Evolutionary conservation across 2,113 vertebrate species (phyloP).

Genomic region (Sander lucioperca): DNA sequence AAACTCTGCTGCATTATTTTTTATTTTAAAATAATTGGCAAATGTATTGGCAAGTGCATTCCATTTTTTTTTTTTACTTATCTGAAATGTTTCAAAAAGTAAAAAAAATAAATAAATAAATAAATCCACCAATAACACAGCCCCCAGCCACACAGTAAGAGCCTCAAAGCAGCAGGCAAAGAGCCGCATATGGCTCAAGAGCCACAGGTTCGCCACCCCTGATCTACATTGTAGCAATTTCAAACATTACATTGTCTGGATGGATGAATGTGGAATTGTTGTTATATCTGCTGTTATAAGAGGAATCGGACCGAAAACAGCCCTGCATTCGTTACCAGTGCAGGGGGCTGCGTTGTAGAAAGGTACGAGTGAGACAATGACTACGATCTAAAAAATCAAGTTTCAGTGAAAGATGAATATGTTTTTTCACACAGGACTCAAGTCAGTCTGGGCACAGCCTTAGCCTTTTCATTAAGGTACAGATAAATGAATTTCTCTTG

Average conservation of each 20-base stretch:
- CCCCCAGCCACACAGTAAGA: no score
- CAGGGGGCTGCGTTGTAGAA: background rate
- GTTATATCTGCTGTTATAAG: background rate
- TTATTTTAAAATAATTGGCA: no score
- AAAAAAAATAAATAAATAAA: no score
- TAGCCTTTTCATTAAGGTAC: background rate
- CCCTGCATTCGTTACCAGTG: background rate
- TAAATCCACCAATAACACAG: no score
- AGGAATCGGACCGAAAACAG: background rate
- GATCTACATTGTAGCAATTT: background rate
- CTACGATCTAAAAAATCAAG: background rate
- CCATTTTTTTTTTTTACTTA: no score
- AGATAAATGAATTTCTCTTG: background rate
- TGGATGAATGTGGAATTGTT: background rate
- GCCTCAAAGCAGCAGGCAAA: no score
- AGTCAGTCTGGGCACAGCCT: background rate
- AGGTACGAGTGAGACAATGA: background rate
- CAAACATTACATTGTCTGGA: background rate
- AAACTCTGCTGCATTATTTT: no score
- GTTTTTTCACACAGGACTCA: background rate
- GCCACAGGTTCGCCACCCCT: no score
- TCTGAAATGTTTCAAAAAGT: no score
- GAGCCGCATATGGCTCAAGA: no score
- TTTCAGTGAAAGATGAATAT: background rate
- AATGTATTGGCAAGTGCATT: no score